These are phyloP conservation scores for Naja naja DNA, from an alignment of 2,113 vertebrate genomes.

Conservation along the genomic window DNA sequence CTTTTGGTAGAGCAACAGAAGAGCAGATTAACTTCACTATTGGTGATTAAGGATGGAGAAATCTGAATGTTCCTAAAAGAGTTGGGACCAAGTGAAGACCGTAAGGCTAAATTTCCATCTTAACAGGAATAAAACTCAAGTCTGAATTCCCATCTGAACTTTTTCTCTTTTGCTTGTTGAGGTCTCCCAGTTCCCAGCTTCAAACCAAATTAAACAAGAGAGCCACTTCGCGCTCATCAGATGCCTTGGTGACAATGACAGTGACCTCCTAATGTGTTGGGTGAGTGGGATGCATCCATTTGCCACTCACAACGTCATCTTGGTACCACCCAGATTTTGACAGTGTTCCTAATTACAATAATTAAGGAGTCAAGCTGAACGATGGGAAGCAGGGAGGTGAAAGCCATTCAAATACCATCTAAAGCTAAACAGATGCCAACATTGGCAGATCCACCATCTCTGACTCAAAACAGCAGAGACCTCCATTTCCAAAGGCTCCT, in stretches of 20 bases:
- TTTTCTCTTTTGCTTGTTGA: not conserved
- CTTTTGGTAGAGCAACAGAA: not conserved
- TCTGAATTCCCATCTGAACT: too few species aligned
- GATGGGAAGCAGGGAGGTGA: conserved; percentile 24
- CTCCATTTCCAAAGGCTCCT: not conserved
- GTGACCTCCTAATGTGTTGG: conserved; percentile 20
- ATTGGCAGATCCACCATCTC: not conserved
- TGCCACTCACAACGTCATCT: not conserved
- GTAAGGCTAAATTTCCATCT: not conserved
- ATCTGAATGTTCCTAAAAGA: not conserved
- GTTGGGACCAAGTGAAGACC: not conserved
- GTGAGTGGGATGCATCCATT: conserved; percentile 17
- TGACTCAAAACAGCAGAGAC: not conserved
- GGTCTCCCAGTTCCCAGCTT: too few species aligned
- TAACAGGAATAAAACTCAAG: not conserved
- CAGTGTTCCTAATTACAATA: conserved; percentile 57
- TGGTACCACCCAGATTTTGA: not conserved
- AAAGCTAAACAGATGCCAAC: conserved; percentile 24
- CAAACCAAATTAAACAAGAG: not conserved
- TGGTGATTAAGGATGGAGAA: accelerated
- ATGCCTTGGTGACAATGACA: not conserved
- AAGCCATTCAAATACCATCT: conserved; percentile 20
- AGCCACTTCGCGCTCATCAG: not conserved
- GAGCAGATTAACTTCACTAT: conserved; percentile 34
- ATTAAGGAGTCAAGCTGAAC: conserved; percentile 65